These are phyloP conservation scores for Rhysida immarginata DNA, from an alignment of 1,140 invertebrate genomes.

Conservation along the genomic window DNA sequence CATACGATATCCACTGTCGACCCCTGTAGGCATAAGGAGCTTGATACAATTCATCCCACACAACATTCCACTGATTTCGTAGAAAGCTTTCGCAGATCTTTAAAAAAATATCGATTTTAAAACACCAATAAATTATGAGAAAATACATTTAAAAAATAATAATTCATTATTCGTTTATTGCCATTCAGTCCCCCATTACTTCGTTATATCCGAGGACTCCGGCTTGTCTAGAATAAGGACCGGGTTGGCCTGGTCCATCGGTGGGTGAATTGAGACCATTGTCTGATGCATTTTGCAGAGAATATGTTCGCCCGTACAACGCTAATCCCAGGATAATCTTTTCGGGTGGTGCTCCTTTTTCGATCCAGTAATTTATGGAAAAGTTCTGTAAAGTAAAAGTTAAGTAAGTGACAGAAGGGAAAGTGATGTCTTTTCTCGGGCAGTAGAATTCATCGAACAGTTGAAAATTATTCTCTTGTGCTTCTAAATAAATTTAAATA, in stretches of 20 bases:
- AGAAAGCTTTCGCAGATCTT: not conserved
- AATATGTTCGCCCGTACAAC: conserved; percentile 75
- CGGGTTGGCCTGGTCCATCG: conserved; percentile 49
- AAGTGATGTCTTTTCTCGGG: too few species aligned
- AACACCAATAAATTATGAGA: too few species aligned
- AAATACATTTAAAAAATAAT: too few species aligned
- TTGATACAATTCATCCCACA: conserved; percentile 30
- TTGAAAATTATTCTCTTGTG: too few species aligned
- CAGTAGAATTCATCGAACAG: too few species aligned
- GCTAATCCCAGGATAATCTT: conserved; percentile 75
- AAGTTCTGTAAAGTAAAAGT: too few species aligned
- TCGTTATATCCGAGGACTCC: conserved; percentile 11
- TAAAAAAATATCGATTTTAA: too few species aligned
- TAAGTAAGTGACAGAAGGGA: too few species aligned
- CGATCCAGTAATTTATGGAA: conserved; percentile 50
- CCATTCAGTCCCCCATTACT: too few species aligned
- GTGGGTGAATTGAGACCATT: conserved; percentile 34
- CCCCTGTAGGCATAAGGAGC: conserved; percentile 30
- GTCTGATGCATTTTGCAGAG: conserved; percentile 43
- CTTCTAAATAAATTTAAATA: too few species aligned
- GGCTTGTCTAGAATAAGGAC: conserved; percentile 62
- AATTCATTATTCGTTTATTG: too few species aligned
- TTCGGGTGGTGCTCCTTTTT: conserved; percentile 52
- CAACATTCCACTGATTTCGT: conserved; percentile 17
- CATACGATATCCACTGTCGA: conserved; percentile 36